Evolutionary conservation across 2,797 vertebrate genomes (phyloP), one percentile per base, ranked within the genome.

Genomic region (Tamandua tetradactyla): DNA sequence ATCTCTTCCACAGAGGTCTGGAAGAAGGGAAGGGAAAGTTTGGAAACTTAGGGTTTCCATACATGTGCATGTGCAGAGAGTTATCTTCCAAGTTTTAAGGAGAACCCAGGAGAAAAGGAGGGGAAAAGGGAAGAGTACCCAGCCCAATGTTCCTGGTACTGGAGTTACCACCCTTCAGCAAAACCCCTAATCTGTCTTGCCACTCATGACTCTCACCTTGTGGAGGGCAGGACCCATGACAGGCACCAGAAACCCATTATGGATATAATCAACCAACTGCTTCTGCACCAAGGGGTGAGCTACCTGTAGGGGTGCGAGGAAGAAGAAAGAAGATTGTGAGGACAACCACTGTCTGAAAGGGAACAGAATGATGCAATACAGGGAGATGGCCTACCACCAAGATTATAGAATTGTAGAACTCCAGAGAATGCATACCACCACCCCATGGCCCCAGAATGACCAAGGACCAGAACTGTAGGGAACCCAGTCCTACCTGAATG

Each of bases 1-100:
- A 99, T 99, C 98, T 99, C 99, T 94, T 99, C 99, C 91, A 99
- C 98, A 0, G 99, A 99, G 13, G 99, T 99, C 99, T 99, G 93
- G 59, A 87, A 3, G 9, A 94, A 95, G 64, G 80, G 88, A 92
- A 93, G 81, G 59, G n/a, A 84, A 92, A 87, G 69, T 78, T 35
- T 57, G 80, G 76, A 96, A 78, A 93, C 80, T 90, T 62, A 95
- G 23, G 76, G 72, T 37, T 93, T 93, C 75, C 71, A 49, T 89
- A 9, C 15, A 95, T 14, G 84, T 74, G 71, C 0, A 40, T 59
- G 32, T 91, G 25, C 52, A 68, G 23, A 69, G 32, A 35, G 44
- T 80, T 57, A 76, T 91, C 76, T 90, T 75, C 69, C 76, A 18
- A 49, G 2, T 69, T 91, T 85, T 94, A 95, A 91, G 83, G 42